phyloP scores from a whole-genome alignment of 1,140 invertebrate genomes.

The Ostrea edulis region DNA sequence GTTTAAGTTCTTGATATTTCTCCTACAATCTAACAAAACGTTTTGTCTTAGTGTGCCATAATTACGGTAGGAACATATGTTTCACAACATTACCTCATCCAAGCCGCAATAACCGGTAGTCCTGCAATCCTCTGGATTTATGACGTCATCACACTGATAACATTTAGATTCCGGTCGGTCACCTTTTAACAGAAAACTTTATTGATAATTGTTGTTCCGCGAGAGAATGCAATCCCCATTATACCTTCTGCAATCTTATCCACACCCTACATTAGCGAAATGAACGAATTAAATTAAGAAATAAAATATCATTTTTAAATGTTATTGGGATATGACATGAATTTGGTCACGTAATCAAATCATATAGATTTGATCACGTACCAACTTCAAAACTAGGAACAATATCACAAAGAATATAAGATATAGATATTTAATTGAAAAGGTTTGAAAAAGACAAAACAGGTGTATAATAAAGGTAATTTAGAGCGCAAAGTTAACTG shows the following conservation, averaged over 20 bases:
- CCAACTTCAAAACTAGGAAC: no score
- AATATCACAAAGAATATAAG: no score
- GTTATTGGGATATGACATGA: no score
- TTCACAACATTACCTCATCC: not conserved
- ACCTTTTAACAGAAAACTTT: not conserved
- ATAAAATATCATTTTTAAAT: no score
- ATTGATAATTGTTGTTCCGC: not conserved
- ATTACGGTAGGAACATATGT: not conserved
- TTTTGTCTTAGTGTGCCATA: not conserved
- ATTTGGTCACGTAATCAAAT: no score
- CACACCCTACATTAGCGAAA: not conserved
- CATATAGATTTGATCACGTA: no score
- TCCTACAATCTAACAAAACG: not conserved
- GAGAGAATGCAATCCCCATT: not conserved
- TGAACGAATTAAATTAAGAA: not conserved
- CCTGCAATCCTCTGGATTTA: not conserved
- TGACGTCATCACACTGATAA: not conserved
- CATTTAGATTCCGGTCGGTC: not conserved
- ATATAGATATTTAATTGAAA: no score
- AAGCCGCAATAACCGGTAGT: not conserved
- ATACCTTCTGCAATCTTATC: not conserved
- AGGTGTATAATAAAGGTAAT: no score
- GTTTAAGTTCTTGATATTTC: no score
- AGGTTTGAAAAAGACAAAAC: no score
- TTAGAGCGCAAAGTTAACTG: no score